phyloP scores from a whole-genome alignment of 1,140 invertebrate species.

The Octopus bimaculoides region DNA sequence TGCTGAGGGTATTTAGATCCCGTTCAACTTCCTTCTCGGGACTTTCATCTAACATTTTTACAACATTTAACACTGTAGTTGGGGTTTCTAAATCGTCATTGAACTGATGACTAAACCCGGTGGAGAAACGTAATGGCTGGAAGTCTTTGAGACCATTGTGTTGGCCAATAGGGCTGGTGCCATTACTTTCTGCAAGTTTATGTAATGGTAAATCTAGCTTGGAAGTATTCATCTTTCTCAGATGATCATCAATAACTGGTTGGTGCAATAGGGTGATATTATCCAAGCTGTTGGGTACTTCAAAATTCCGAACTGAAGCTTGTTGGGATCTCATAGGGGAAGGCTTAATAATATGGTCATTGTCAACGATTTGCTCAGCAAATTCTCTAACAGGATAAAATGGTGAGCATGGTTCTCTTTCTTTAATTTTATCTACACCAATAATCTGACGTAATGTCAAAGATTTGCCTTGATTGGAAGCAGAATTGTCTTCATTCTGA shows the following conservation, averaged over 20 bases:
- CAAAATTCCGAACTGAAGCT: not conserved
- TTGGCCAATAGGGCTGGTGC: not conserved
- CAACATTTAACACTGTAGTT: conserved; percentile 45
- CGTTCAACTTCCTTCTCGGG: conserved; percentile 22
- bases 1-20: conserved; percentile 4
- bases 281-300: not conserved
- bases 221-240: not conserved
- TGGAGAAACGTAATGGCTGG: conserved; percentile 23
- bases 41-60: conserved; percentile 49
- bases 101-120: conserved; percentile 49
- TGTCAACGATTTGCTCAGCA: not conserved
- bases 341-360: conserved; percentile 10
- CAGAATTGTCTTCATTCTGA: not conserved
- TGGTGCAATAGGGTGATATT: not conserved
- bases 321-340: not conserved
- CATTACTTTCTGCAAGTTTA: not conserved
- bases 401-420: conserved; percentile 11
- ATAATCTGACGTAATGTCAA: not conserved
- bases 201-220: not conserved
- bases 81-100: conserved; percentile 50
- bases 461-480: not conserved
- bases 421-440: not conserved
- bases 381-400: conserved; percentile 17
- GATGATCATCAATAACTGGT: not conserved
- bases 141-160: not conserved